These are phyloP conservation scores for Notothenia rossii DNA, from an alignment of 2,113 vertebrate species.

Conservation along the genomic window DNA sequence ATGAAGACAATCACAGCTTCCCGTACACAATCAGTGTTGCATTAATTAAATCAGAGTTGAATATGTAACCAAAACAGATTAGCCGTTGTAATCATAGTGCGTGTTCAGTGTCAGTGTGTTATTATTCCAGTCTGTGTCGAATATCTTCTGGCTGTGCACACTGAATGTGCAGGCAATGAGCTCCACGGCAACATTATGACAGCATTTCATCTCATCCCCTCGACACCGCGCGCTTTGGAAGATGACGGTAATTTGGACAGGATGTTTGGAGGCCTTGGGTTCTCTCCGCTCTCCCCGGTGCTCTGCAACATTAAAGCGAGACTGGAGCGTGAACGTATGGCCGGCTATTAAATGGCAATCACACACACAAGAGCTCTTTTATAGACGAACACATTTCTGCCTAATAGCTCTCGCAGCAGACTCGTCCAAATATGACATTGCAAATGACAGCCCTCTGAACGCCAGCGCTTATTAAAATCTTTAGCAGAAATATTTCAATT, in stretches of 20 bases:
- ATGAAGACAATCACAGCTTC: conserved; percentile 4
- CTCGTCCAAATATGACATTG: conserved; percentile 71
- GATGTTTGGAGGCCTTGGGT: conserved; percentile 53
- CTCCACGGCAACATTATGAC: conserved; percentile 49
- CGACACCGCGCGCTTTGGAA: conserved; percentile 48
- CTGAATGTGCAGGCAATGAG: conserved; percentile 37
- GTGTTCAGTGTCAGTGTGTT: background rate
- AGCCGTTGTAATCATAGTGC: conserved; percentile 9
- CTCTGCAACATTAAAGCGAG: conserved; percentile 61
- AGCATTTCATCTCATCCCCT: conserved; percentile 61
- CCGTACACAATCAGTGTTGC: background rate
- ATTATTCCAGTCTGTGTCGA: conserved; percentile 18
- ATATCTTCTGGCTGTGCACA: conserved; percentile 9
- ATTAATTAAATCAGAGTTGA: conserved; percentile 27
- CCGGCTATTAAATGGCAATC: conserved; percentile 76
- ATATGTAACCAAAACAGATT: conserved; percentile 19
- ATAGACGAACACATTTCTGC: conserved; percentile 71
- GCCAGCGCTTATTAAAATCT: conserved; percentile 62
- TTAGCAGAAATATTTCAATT: conserved; percentile 57
- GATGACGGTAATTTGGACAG: conserved; percentile 70
- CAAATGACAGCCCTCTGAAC: conserved; percentile 54
- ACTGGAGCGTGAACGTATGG: conserved; percentile 67
- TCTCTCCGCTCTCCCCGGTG: conserved; percentile 41
- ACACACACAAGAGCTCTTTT: conserved; percentile 70
- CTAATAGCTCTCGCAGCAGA: conserved; percentile 70